Conservation (phyloP, 1,140 invertebrate genomes). For the Leptinotarsa undecemlineata region DNA sequence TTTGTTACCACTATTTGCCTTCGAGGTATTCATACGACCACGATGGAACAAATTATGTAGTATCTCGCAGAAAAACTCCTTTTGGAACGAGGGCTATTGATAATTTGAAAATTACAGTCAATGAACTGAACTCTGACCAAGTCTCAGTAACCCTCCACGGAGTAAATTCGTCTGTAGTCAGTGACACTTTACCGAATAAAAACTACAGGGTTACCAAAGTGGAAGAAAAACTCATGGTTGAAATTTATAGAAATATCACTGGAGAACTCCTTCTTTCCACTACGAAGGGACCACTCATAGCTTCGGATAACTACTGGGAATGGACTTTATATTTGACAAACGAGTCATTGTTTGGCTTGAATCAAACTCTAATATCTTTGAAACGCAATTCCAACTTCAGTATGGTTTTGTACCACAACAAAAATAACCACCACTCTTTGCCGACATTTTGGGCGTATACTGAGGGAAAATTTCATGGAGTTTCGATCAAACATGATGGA, state of each 20-base stretch:
- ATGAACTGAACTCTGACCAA: conserved; percentile 26
- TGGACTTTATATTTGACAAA: conserved; percentile 52
- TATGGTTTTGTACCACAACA: conserved; percentile 48
- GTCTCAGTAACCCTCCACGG: conserved; percentile 28
- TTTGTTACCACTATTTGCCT: conserved; percentile 48
- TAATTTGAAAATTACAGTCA: conserved; percentile 21
- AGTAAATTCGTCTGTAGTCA: neutral
- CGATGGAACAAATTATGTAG: conserved; percentile 15
- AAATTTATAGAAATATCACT: conserved; percentile 30
- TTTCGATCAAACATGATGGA: conserved; percentile 46
- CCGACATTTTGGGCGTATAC: conserved; percentile 51
- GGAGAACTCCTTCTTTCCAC: conserved; percentile 51
- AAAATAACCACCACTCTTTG: conserved; percentile 40
- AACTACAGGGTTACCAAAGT: conserved; percentile 2
- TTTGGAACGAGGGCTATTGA: conserved; percentile 11
- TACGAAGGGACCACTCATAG: conserved; percentile 53
- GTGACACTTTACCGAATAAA: conserved; percentile 9
- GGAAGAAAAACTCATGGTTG: conserved; percentile 29
- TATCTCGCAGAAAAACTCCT: conserved; percentile 14
- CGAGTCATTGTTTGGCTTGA: conserved; percentile 49
- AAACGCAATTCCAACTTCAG: conserved; percentile 11
- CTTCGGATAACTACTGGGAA: conserved; percentile 56
- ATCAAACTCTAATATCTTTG: conserved; percentile 39
- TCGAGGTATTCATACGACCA: conserved; percentile 41
- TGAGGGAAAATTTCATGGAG: conserved; percentile 50